Base-by-base conservation (phyloP, 2,888 invertebrate species). In the Tuta absoluta region DNA sequence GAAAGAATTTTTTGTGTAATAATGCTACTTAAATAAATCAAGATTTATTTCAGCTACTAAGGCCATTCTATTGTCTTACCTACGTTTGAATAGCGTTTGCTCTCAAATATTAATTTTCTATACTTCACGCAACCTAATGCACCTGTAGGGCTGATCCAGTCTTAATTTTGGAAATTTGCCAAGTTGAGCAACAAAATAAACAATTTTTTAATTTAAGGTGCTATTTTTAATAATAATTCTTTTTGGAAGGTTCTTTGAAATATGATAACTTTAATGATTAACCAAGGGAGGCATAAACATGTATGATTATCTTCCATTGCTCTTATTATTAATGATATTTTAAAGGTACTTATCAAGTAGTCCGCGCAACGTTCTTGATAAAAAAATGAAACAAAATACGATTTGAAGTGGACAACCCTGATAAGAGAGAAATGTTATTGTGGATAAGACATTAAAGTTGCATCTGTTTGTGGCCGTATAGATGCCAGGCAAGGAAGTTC, bases 401-500 rank as follows among this genome's bases (percentile, higher is more conserved):
- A 24, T 19, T 28, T 58, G 19, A 11, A 33, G 21, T 58, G 5
- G 33, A 11, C 24, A 60, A n/a, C 60, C 60, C 60, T 60, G 38
- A 60, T 23, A 66, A 66, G 62, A 66, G 67, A 68, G 71, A 72
- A 56, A 69, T 64, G 69, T 67, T 70, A 68, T 68, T 72, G 70
- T 73, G 68, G 62, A 74, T 70, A 73, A 75, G 74, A 82, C 85
- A 86, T 85, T 87, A 86, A 87, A 87, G 80, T 86, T 88, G 87
- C 84, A 87, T 87, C 85, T 84, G 86, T 83, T 82, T 82, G 84
- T 78, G 85, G 82, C 74, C 79, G 81, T 83, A 81, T 80, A 80
- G 80, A 84, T 78, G 79, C 78, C 79, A 74, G 75, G 67, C 71
- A 69, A 65, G 69, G 71, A 84, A 84, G 80, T 85, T 84, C 75